Percentiles rank a stretch among this genome's conserved stretches.
These are phyloP conservation scores for Varanus salvator DNA, from an alignment of 2,113 vertebrate species.

Conservation along the genomic window DNA sequence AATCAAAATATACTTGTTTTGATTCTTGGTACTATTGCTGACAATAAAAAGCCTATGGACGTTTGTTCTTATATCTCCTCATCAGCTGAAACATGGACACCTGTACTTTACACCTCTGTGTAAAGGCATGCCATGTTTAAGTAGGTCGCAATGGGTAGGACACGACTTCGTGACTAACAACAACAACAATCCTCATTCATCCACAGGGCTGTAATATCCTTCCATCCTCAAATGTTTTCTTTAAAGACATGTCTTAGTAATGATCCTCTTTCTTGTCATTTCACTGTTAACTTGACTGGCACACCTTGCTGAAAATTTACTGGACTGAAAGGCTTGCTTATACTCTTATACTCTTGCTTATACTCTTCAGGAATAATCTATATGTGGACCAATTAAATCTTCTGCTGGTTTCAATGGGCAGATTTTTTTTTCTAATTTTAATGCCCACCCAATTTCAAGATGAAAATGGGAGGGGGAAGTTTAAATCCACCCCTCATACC, in stretches of 20 bases:
- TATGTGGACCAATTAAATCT: too few relatives aligned
- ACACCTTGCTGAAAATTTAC: background rate
- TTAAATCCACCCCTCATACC: too few relatives aligned
- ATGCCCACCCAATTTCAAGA: too few relatives aligned
- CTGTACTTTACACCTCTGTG: background rate
- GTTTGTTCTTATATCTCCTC: background rate
- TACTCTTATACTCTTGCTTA: background rate
- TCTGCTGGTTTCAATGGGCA: background rate
- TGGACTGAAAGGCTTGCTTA: background rate
- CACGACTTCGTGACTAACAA: too few relatives aligned
- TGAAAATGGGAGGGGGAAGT: too few relatives aligned
- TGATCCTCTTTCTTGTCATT: background rate
- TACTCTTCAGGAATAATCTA: background rate
- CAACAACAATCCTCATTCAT: background rate
- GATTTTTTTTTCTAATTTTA: background rate
- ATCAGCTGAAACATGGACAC: background rate
- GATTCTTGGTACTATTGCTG: background rate
- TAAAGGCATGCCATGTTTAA: background rate
- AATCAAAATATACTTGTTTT: slow-evolving; percentile 26
- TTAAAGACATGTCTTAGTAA: background rate
- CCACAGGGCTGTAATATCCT: background rate
- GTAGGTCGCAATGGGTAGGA: background rate
- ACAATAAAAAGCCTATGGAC: too few relatives aligned
- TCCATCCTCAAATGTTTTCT: background rate
- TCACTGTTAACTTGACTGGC: background rate